phyloP scores from a whole-genome alignment of 2,113 vertebrate species.

The Plecturocebus donacophilus region DNA sequence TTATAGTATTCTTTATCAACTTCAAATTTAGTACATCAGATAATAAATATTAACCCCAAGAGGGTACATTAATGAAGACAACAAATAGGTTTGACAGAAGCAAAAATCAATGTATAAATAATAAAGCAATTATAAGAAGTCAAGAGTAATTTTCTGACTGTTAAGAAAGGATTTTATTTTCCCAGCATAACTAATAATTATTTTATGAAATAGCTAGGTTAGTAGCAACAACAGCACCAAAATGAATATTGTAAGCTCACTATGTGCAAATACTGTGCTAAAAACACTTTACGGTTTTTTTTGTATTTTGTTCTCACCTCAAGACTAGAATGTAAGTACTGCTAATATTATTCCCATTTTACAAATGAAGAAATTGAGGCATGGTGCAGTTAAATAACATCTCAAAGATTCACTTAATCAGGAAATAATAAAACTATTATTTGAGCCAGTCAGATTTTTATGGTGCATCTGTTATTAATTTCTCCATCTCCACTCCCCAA shows the following conservation, averaged over 20 bases:
- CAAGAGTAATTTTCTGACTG: constrained; percentile 26
- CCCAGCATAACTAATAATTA: background rate
- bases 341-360: background rate
- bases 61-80: background rate
- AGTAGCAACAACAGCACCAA: background rate
- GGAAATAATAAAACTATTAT: constrained; percentile 9
- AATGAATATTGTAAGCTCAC: background rate
- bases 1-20: background rate
- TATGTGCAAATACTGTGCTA: background rate
- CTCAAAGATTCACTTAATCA: background rate
- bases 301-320: constrained; percentile 39
- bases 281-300: background rate
- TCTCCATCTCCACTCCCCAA: background rate
- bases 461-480: background rate
- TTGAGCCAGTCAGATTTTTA: constrained; percentile 25
- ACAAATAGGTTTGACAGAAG: background rate
- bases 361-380: background rate
- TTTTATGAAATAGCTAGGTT: constrained; percentile 33
- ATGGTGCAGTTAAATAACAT: constrained; percentile 10
- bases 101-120: constrained; percentile 34
- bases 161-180: constrained; percentile 44
- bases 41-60: constrained; percentile 9
- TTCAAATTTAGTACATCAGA: background rate
- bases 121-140: constrained; percentile 24
- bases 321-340: background rate